Base-by-base conservation (phyloP, 1,140 invertebrate species). In the Ectropis grisescens region DNA sequence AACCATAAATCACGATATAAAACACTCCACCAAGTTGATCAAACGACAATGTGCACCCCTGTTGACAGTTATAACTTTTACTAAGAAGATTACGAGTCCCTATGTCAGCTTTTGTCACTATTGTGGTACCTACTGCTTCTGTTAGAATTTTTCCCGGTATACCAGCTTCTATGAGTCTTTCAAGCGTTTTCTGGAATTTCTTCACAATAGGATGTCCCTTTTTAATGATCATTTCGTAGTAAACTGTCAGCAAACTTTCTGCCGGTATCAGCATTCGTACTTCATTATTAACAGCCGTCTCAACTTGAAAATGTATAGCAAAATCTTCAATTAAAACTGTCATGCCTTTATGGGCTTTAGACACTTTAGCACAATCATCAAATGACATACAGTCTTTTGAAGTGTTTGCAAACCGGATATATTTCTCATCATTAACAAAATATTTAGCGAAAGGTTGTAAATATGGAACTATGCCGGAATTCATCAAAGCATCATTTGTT, bases 141-240 rank as follows among this genome's bases (percentile, higher is more conserved):
- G 37, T 36, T 22, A 55, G 71, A 12, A 71, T 29, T 15, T 49
- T 57, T 1, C 58, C 25, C 33, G 58, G 59, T 19, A 80, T 71
- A 9, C 71, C 75, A 23, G 58, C 56, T 51, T 76, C 75, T 26
- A 59, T 61, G 0, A 80, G 35, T 8, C 53, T 58, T 12, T 33
- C 1, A n/a, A 66, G 36, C 1, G 58, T 31, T 4, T 58, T 47
- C 8, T 51, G 39, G 26, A 68, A 52, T 12, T 19, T 48, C 0
- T 11, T 28, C 6, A 41, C 37, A 1, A 72, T 30, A 1, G 35
- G 27, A 42, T 54, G 53, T 8, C 56, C 26, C 26, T 72, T 80
- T 4, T 60, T 38, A 1, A 78, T 35, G 15, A 74, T 24, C 59
- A 80, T 78, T 41, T 80, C 72, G 13, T 78, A 67, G 35, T 65